Base-by-base conservation (phyloP, 2,797 vertebrate genomes). In the Squalus acanthias region DNA sequence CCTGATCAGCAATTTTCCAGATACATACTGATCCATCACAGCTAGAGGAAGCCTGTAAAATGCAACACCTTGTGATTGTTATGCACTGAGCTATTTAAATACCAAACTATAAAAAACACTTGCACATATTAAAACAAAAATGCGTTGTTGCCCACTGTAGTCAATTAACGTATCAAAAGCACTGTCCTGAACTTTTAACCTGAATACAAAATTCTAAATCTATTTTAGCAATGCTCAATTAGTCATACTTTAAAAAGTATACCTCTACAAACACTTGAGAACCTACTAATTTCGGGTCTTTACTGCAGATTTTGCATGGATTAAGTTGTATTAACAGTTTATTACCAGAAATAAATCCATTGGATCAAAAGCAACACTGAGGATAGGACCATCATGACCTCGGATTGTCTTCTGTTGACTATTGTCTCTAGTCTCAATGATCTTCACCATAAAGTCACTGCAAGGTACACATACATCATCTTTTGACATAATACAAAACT, bases 401-500 rank as follows among this genome's bases (percentile, higher is more conserved):
- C 99, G 98, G 53, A 99, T 98, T 0, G 99, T 99, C 97, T 99
- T 99, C 98, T 99, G 99, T 96, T 98, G 98, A 97, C 99, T 99
- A 97, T 98, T 99, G 97, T 99, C 99, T 1, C 97, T 69, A 97
- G 99, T 98, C 96, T 99, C 98, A 96, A 99, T 98, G 96, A 99
- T 98, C 97, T 99, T 99, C 96, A 99, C 98, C 98, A 99, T 97
- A 97, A 99, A 99, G 97, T 99, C 99, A 97, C 99, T 99, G 97
- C 15, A 96, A 96, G 60, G 29, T 20, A 79, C 15, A 96, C 8
- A 20, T 0, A 74, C 1, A 33, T 17, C 39, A 63, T 96, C 24
- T 74, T n/a, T 63, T 22, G 3, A 69, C 57, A 29, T n/a, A 67
- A 96, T 96, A 96, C 50, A 69, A 69, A 93, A 67, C 9, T 9